A percentile compares a stretch with the other conserved stretches of the same genome.
Evolutionary conservation across 2,888 invertebrate species (phyloP).

Genomic region (Zelleria hepariella): DNA sequence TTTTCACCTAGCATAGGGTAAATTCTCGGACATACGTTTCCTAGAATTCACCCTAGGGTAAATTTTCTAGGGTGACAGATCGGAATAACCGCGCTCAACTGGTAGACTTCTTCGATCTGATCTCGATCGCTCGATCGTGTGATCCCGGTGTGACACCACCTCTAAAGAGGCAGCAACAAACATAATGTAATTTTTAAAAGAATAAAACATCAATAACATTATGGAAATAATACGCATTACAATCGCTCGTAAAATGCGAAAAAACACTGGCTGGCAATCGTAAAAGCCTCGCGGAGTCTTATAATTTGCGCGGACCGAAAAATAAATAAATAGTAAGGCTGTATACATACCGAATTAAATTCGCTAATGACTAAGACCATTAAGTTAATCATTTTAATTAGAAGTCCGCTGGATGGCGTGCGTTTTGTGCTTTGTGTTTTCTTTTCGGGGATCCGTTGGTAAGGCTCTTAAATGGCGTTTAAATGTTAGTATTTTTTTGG

Average conservation of each 20-base stretch:
- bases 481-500: too few species aligned
- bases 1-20: neutral
- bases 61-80: too few species aligned
- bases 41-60: too few species aligned
- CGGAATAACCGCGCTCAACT: too few species aligned
- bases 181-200: neutral
- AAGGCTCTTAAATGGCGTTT: neutral
- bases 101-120: too few species aligned
- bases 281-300: slow-evolving; percentile 39
- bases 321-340: slow-evolving; percentile 29
- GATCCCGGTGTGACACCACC: too few species aligned
- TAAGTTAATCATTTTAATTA: slow-evolving; percentile 74
- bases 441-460: slow-evolving; percentile 10
- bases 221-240: slow-evolving; percentile 27
- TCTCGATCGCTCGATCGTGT: too few species aligned
- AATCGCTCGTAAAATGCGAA: slow-evolving; percentile 37
- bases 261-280: slow-evolving; percentile 38
- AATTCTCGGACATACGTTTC: neutral
- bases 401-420: slow-evolving; percentile 49
- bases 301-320: slow-evolving; percentile 36
- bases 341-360: slow-evolving; percentile 54
- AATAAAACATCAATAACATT: slow-evolving; percentile 25
- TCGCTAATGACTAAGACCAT: slow-evolving; percentile 72
- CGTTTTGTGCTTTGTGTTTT: slow-evolving; percentile 31
- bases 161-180: neutral